Conservation (phyloP, 2,797 vertebrate genomes). For the Gallirallus australis region DNA sequence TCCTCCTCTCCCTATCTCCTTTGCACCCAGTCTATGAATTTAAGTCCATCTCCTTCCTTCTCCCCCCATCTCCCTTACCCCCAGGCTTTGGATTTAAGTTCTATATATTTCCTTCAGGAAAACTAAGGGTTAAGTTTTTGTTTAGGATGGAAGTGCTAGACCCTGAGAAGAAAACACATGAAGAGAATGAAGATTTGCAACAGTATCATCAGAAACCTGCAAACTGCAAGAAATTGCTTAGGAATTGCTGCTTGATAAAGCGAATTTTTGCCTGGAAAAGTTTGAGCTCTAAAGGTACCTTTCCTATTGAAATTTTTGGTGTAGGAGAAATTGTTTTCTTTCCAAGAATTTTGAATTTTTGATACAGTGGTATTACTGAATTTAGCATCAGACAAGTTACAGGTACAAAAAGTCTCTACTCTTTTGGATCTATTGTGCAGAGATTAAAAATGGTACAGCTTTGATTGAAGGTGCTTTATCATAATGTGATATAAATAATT, state of each 20-base stretch:
- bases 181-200: slow-evolving; percentile 81
- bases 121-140: slow-evolving; percentile 60
- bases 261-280: slow-evolving; percentile 84
- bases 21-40: neutral
- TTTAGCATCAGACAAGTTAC: slow-evolving; percentile 34
- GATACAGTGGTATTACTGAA: neutral
- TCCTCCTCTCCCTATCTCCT: neutral
- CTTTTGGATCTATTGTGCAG: slow-evolving; percentile 33
- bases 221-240: slow-evolving; percentile 84
- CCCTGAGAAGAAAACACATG: slow-evolving; percentile 75
- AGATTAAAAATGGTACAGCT: slow-evolving; percentile 51
- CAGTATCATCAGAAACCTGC: slow-evolving; percentile 79
- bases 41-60: neutral
- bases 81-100: neutral
- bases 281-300: slow-evolving; percentile 83
- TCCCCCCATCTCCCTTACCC: neutral
- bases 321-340: slow-evolving; percentile 33
- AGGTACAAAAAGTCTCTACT: slow-evolving; percentile 29
- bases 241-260: slow-evolving; percentile 87
- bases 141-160: slow-evolving; percentile 78
- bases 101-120: neutral
- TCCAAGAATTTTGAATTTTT: slow-evolving; percentile 26
- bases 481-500: slow-evolving; percentile 57
- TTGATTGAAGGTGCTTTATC: slow-evolving; percentile 49
- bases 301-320: slow-evolving; percentile 35